Conservation (phyloP, 2,113 vertebrate genomes). For the Paratilapia polleni region DNA sequence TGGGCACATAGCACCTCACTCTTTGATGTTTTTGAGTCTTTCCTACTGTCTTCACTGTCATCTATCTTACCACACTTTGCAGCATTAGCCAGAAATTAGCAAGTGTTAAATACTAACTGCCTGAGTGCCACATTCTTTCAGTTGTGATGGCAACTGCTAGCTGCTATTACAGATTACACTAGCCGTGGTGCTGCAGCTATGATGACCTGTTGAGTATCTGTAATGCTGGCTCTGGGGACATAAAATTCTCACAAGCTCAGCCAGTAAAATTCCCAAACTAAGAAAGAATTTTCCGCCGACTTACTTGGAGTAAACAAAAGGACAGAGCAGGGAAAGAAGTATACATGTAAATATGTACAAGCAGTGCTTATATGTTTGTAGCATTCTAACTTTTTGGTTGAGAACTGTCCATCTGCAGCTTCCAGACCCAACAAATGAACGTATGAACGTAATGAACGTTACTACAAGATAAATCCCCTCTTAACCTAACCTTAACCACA, state of each 20-base stretch:
- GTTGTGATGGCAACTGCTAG: background rate
- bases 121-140: background rate
- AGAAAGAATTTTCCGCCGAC: no score
- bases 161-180: background rate
- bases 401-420: background rate
- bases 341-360: background rate
- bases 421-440: background rate
- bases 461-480: background rate
- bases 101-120: background rate
- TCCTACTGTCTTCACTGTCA: background rate
- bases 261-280: background rate
- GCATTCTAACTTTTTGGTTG: background rate
- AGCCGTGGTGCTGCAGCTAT: background rate
- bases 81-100: background rate
- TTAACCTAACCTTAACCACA: background rate
- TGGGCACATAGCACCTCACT: background rate
- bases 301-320: constrained; percentile 17
- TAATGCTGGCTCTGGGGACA: background rate
- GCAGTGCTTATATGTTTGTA: no score
- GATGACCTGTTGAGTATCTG: background rate
- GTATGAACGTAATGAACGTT: background rate
- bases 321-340: background rate
- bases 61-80: background rate
- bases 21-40: background rate
- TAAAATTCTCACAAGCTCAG: background rate